A percentile compares a stretch with the other conserved stretches of the same genome.
These are phyloP conservation scores for Scophthalmus maximus DNA, from an alignment of 2,113 vertebrate genomes.

Conservation along the genomic window DNA sequence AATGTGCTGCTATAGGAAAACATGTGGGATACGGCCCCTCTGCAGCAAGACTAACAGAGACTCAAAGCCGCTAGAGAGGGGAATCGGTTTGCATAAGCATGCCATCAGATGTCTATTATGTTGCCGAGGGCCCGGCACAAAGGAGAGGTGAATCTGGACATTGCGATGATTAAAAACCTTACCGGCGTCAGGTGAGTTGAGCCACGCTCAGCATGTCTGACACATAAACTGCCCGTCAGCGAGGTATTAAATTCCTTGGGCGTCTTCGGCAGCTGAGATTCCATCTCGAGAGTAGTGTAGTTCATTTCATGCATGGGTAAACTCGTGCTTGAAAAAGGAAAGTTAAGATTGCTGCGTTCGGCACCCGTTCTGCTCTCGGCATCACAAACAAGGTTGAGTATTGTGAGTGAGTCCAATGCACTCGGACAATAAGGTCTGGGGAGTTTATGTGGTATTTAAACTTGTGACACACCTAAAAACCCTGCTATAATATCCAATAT, in stretches of 20 bases:
- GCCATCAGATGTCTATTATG: too few species aligned
- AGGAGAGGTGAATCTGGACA: background rate
- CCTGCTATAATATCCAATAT: background rate
- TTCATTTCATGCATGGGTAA: slow-evolving; percentile 2
- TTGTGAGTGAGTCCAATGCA: background rate
- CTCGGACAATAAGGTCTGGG: background rate
- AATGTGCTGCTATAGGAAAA: too few species aligned
- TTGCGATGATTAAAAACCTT: background rate
- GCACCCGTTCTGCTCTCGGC: background rate
- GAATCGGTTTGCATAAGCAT: background rate
- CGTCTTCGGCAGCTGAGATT: background rate
- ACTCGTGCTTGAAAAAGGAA: background rate
- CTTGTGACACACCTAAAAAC: background rate
- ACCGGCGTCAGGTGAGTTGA: background rate
- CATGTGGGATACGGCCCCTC: background rate
- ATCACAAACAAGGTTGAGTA: background rate
- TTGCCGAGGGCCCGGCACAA: background rate
- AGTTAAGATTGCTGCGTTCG: background rate
- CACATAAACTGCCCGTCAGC: background rate
- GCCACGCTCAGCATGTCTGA: background rate
- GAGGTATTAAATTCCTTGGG: background rate
- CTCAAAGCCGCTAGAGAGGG: background rate
- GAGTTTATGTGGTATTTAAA: background rate
- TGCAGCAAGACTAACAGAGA: background rate
- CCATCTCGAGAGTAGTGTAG: background rate